Base-by-base conservation (phyloP, 2,113 vertebrate genomes). In the Illadopsis cleaveri region DNA sequence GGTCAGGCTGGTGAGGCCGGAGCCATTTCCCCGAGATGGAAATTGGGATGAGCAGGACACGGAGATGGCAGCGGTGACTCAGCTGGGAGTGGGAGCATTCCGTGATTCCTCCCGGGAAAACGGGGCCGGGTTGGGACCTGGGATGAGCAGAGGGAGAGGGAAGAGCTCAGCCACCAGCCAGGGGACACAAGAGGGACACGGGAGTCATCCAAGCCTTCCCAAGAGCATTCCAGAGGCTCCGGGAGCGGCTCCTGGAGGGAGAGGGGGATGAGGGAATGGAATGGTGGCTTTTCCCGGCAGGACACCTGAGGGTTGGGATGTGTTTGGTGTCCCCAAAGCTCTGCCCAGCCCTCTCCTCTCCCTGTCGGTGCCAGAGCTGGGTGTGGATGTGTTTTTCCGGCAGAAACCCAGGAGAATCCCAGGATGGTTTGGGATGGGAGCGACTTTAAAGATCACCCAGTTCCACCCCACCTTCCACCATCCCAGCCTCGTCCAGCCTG, bases 401-500 rank as follows among this genome's bases (percentile, higher is more conserved):
- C 22, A 42, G 12, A 47, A 15, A 50, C 13, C n/a, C n/a, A n/a
- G n/a, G 30, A 42, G 17, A 61, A n/a, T 69, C 5, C 10, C 7
- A 7, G 37, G 23, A 12, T 10, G 10, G 14, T 51, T 86, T 37
- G 62, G 83, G 18, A 8, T 68, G 53, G 37, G 25, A 31, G 9
- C 0, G 27, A 19, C 33, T 48, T 51, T 22, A 18, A 28, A 15
- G 25, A 5, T 22, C 45, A 8, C 13, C 33, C 62, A 15, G 14
- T 8, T n/a, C 60, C 82, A 40, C 47, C 69, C 30, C 40, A 21
- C 4, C 1, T 31, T 3, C 45, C 45, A 19, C 15, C 8, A 11
- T 7, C 38, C 54, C 64, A 70, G 19, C 11, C 44, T 15, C 1
- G 0, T 50, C 61, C 47, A 47, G 0, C 23, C 38, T 3, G 22